Percentiles rank a stretch among this genome's conserved stretches.
Conservation (phyloP, 2,113 vertebrate genomes). For the Oreocharis arfaki region DNA sequence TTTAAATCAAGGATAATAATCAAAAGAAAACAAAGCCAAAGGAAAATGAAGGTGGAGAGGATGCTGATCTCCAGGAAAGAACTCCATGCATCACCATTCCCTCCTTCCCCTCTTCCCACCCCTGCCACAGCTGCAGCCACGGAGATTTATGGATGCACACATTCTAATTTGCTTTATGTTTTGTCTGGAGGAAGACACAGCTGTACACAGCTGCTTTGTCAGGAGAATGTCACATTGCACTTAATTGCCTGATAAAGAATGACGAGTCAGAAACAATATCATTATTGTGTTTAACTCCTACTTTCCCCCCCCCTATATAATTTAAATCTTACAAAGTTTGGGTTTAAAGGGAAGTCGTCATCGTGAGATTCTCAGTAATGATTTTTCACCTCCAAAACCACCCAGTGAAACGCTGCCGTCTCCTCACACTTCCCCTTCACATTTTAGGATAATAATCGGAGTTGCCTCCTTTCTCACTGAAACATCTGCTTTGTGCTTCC, state of each 20-base stretch:
- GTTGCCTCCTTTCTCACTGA: background rate
- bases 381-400: background rate
- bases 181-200: conserved; percentile 38
- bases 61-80: background rate
- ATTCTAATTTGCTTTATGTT: conserved; percentile 24
- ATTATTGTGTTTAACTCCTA: background rate
- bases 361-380: background rate
- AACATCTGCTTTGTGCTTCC: conserved; percentile 16
- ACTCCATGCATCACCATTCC: background rate
- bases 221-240: conserved; percentile 41
- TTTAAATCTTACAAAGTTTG: background rate
- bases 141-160: conserved; percentile 33
- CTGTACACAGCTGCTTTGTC: conserved; percentile 34
- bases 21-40: background rate
- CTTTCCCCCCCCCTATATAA: background rate
- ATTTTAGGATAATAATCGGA: background rate
- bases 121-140: background rate
- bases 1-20: background rate
- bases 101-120: background rate
- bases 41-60: background rate
- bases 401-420: background rate
- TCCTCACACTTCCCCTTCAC: background rate
- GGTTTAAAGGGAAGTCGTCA: background rate
- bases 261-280: conserved; percentile 18
- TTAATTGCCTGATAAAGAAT: conserved; percentile 54